Conservation (phyloP, 2,113 vertebrate species). For the Hucho hucho region DNA sequence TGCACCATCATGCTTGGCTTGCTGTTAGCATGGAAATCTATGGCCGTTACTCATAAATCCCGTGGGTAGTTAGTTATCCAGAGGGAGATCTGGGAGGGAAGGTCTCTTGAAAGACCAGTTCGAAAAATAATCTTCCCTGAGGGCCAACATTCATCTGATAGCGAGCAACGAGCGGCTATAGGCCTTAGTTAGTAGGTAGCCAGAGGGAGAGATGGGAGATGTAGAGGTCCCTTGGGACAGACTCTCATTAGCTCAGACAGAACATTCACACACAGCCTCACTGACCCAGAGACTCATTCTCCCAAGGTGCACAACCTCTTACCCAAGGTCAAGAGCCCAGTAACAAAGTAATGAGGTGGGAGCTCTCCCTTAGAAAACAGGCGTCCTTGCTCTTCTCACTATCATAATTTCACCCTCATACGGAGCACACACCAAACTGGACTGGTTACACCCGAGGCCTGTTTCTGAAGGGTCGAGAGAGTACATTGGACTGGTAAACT, state of each 20-base stretch:
- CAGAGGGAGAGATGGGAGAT: not conserved
- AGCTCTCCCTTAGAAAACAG: not conserved
- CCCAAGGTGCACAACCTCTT: conserved; percentile 6
- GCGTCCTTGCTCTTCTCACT: not conserved
- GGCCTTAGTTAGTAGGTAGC: not conserved
- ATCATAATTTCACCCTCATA: not conserved
- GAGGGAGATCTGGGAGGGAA: not conserved
- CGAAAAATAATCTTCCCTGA: not conserved
- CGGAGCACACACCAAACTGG: no score
- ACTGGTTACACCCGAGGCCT: no score
- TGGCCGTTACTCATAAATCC: not conserved
- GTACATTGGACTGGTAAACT: no score
- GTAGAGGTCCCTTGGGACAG: not conserved
- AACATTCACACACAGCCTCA: not conserved
- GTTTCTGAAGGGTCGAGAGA: no score
- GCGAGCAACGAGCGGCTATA: not conserved
- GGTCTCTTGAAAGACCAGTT: no score
- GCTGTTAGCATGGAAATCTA: not conserved
- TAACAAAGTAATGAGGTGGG: not conserved
- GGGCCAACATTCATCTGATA: not conserved
- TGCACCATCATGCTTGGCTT: not conserved
- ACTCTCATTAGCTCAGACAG: not conserved
- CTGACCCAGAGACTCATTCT: conserved; percentile 2
- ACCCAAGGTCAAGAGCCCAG: not conserved
- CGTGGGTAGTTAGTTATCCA: not conserved